Evolutionary conservation across 2,113 vertebrate species (phyloP).

Genomic region (Psettodes erumei): DNA sequence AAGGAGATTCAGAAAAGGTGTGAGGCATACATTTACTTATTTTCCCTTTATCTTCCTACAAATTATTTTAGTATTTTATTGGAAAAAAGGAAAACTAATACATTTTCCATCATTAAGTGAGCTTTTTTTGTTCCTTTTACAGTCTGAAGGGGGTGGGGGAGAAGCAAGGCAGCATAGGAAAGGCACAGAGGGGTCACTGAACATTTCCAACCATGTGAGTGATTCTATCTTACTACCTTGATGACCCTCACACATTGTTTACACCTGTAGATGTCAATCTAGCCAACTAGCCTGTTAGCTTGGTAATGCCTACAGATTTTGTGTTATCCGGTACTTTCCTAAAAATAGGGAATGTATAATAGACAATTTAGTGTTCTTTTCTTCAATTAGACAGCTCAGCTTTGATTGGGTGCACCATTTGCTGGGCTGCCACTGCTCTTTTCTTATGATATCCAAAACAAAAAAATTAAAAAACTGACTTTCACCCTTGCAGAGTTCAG

Average conservation of each 20-base stretch:
- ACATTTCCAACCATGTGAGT: constrained; percentile 85
- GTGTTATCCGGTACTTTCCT: neutral
- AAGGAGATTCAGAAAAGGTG: constrained; percentile 86
- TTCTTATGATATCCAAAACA: constrained; percentile 19
- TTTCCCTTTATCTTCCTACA: neutral
- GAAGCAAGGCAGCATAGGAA: constrained; percentile 76
- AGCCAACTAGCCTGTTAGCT: neutral
- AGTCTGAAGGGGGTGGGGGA: constrained; percentile 82
- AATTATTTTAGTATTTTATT: neutral
- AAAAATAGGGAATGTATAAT: neutral
- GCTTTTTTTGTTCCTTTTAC: neutral
- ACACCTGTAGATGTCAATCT: neutral
- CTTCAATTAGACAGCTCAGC: too few relatives aligned
- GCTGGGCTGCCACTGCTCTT: too few relatives aligned
- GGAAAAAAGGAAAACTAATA: neutral
- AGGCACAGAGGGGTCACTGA: constrained; percentile 80
- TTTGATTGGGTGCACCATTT: neutral
- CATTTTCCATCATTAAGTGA: neutral
- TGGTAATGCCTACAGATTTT: neutral
- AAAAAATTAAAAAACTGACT: too few relatives aligned
- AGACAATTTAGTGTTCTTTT: too few relatives aligned
- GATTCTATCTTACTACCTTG: neutral
- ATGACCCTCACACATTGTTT: neutral
- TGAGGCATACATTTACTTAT: neutral
- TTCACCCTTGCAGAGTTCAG: constrained; percentile 59